Percentiles rank a stretch among this genome's conserved stretches.
Evolutionary conservation across 1,140 invertebrate species (phyloP).

Genomic region (Panagrolaimus sp.): DNA sequence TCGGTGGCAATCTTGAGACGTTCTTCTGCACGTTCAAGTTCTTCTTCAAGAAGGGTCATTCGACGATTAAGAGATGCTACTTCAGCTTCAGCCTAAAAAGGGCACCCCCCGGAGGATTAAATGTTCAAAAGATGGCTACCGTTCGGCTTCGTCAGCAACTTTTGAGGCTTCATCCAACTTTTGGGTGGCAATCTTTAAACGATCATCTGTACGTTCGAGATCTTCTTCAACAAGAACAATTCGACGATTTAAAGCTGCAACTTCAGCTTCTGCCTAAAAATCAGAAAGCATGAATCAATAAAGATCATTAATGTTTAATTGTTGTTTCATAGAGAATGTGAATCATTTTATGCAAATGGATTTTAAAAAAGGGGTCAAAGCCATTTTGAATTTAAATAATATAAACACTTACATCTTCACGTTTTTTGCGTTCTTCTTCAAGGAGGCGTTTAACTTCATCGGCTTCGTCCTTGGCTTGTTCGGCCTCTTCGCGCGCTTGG

Average conservation of each 20-base stretch:
- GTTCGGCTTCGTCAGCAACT: slow-evolving; percentile 98
- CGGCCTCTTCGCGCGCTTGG: slow-evolving; percentile 83
- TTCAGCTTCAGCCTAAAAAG: slow-evolving; percentile 86
- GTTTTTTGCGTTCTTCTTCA: slow-evolving; percentile 59
- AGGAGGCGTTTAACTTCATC: slow-evolving; percentile 59
- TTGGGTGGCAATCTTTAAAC: slow-evolving; percentile 86
- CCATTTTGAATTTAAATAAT: not conserved
- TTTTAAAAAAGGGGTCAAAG: not conserved
- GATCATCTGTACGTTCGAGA: slow-evolving; percentile 92
- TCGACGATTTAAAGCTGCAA: slow-evolving; percentile 91
- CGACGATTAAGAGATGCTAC: slow-evolving; percentile 94
- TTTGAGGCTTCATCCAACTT: slow-evolving; percentile 97
- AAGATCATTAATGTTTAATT: too few relatives aligned
- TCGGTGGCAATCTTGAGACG: slow-evolving; percentile 88
- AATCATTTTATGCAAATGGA: not conserved
- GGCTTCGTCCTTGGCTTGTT: slow-evolving; percentile 72
- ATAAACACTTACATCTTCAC: slow-evolving; percentile 53
- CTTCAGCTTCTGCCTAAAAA: slow-evolving; percentile 88
- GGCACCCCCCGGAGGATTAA: slow-evolving; percentile 12
- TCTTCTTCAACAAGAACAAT: slow-evolving; percentile 98
- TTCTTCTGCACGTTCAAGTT: slow-evolving; percentile 94
- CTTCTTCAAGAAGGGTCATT: slow-evolving; percentile 95
- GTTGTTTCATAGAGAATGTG: not conserved
- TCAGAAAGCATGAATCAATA: too few relatives aligned
- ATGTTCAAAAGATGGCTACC: slow-evolving; percentile 65